A percentile compares a stretch with the other conserved stretches of the same genome.
Conservation (phyloP, 1,140 invertebrate genomes). For the Stenopsyche tienmushanensis region DNA sequence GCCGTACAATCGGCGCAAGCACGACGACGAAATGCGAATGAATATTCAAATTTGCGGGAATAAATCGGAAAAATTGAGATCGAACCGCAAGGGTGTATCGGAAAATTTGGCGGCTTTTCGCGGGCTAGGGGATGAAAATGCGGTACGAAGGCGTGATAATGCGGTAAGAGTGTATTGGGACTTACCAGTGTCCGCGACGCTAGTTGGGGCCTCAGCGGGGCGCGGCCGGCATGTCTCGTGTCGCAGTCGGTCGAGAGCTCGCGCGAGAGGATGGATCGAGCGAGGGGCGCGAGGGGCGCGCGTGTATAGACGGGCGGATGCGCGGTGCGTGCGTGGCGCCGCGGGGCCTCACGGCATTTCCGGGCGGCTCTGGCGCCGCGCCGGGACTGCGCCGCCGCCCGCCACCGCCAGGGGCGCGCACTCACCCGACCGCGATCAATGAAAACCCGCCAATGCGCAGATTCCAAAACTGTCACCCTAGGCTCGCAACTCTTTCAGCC, state of each 20-base stretch:
- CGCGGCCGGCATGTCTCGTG: neutral
- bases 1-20: no score
- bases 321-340: neutral
- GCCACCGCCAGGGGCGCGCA: constrained; percentile 2
- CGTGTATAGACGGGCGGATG: neutral
- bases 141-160: no score
- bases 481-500: neutral
- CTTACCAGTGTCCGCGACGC: neutral
- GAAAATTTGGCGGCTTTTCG: no score
- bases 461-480: neutral
- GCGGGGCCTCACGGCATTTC: constrained; percentile 25
- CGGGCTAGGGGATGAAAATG: no score
- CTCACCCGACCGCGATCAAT: constrained; percentile 21
- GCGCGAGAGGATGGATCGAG: neutral
- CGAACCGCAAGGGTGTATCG: no score
- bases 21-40: no score
- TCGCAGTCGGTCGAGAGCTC: neutral
- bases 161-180: no score
- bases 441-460: constrained; percentile 32
- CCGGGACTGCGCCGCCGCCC: neutral
- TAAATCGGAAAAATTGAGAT: no score
- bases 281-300: neutral
- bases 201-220: neutral
- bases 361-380: constrained; percentile 20
- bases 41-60: no score